phyloP scores from a whole-genome alignment of 2,113 vertebrate species.

The Tapirus terrestris region DNA sequence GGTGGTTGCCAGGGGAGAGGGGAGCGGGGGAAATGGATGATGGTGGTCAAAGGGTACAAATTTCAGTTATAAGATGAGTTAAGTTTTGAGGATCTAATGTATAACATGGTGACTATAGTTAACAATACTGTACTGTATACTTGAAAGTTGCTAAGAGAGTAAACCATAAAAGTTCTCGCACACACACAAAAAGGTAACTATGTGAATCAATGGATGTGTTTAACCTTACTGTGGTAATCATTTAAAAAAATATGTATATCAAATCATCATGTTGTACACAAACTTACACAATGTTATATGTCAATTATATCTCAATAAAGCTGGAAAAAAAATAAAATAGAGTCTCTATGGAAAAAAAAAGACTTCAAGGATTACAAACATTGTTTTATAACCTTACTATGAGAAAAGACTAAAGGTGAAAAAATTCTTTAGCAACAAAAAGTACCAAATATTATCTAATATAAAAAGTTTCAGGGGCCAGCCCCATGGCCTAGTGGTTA shows the following conservation, averaged over 20 bases:
- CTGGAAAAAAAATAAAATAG: background rate
- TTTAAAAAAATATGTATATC: background rate
- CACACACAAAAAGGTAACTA: background rate
- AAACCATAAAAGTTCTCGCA: constrained; percentile 28
- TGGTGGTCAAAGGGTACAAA: background rate
- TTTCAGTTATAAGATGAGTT: background rate
- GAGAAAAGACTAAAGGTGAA: constrained; percentile 46
- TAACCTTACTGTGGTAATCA: background rate
- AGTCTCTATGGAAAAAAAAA: background rate
- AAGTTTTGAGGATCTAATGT: background rate
- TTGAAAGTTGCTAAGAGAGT: background rate
- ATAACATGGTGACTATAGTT: background rate
- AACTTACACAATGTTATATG: background rate
- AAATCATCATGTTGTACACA: background rate
- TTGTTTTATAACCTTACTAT: constrained; percentile 47
- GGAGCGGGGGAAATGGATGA: background rate
- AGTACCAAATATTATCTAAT: constrained; percentile 50
- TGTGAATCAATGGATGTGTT: background rate
- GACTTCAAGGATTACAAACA: constrained; percentile 23
- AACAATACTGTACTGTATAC: background rate
- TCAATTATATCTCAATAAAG: background rate
- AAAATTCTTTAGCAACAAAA: constrained; percentile 30
- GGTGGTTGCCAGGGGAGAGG: background rate
- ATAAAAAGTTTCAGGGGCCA: background rate
- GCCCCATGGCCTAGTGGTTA: too few relatives aligned